A percentile compares a stretch with the other conserved stretches of the same genome.
phyloP scores from a whole-genome alignment of 2,888 invertebrate genomes.

The Xestia rhomboidea region DNA sequence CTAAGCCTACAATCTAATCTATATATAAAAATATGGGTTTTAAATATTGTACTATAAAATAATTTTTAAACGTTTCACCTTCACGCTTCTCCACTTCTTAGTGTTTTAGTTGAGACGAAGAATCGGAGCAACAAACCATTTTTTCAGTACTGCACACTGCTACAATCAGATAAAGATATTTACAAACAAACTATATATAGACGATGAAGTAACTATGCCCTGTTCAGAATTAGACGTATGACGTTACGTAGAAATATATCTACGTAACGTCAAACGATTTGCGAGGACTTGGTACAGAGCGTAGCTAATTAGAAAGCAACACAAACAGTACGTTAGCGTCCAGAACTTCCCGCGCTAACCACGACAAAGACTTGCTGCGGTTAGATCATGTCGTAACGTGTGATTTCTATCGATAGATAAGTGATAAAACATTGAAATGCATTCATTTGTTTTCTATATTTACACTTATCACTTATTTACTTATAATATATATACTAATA shows the following conservation, averaged over 20 bases:
- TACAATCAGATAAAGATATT: not conserved
- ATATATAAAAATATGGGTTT: not conserved
- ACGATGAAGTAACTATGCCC: no score
- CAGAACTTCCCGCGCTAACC: not conserved
- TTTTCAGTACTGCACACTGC: not conserved
- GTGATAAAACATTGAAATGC: not conserved
- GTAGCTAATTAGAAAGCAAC: constrained; percentile 1
- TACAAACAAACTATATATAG: not conserved
- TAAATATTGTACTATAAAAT: not conserved
- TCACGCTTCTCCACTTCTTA: not conserved
- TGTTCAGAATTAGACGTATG: no score
- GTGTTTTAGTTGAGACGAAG: not conserved
- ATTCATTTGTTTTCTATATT: no score
- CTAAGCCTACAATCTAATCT: not conserved
- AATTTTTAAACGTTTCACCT: not conserved
- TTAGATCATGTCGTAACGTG: not conserved
- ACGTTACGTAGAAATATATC: no score
- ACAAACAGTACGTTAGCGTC: not conserved
- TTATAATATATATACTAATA: no score
- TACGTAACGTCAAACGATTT: not conserved
- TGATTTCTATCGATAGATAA: not conserved
- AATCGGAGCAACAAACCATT: not conserved
- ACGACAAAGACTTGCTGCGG: constrained; percentile 13
- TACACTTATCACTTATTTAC: no score
- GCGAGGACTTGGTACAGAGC: not conserved